Evolutionary conservation across 1,140 invertebrate genomes (phyloP).

Genomic region (Mya arenaria): DNA sequence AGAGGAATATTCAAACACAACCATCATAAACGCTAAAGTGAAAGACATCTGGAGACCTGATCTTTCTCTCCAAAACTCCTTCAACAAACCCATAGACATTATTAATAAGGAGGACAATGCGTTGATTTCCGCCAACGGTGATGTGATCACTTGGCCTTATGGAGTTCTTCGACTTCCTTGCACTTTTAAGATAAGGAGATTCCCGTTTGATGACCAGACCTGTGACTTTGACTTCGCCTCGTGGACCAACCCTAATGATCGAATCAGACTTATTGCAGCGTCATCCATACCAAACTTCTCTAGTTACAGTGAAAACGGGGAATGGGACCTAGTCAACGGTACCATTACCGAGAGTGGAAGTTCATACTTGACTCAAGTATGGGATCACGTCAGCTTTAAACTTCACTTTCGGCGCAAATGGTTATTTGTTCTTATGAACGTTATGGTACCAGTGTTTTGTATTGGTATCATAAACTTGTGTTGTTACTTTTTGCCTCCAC

Average conservation of each 20-base stretch:
- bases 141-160: conserved; percentile 14
- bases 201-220: conserved; percentile 93
- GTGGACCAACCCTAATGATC: conserved; percentile 89
- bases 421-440: conserved; percentile 51
- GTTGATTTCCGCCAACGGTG: neutral
- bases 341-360: neutral
- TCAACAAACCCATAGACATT: neutral
- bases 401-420: conserved; percentile 6
- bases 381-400: conserved; percentile 43
- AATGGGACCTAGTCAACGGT: conserved; percentile 11
- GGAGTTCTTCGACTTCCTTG: conserved; percentile 82
- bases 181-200: conserved; percentile 85
- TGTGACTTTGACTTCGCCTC: conserved; percentile 98
- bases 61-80: conserved; percentile 7
- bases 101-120: neutral
- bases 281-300: neutral
- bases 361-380: neutral
- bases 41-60: conserved; percentile 30
- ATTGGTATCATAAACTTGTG: conserved; percentile 53
- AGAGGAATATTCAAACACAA: neutral
- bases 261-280: neutral
- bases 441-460: conserved; percentile 56
- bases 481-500: conserved; percentile 53
- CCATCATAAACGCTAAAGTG: neutral
- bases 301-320: conserved; percentile 18